Evolutionary conservation across 2,113 vertebrate species (phyloP).

Genomic region (Calyptommatus sinebrachiatus): DNA sequence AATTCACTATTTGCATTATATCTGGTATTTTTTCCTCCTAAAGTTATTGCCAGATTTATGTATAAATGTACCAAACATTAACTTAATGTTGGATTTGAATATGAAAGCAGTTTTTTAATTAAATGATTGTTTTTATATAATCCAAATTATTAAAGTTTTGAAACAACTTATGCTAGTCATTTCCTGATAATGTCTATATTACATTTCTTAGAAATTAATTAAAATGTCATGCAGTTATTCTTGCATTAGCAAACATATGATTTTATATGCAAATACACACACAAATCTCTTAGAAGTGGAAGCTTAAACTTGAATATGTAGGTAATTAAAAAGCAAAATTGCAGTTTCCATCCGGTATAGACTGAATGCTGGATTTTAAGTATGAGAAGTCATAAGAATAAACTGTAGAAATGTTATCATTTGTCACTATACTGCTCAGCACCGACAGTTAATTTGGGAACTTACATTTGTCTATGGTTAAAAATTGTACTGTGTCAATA

Average conservation of each 20-base stretch:
- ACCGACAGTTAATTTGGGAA: conserved; percentile 49
- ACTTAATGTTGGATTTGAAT: conserved; percentile 13
- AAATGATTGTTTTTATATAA: not conserved
- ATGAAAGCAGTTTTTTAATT: conserved; percentile 6
- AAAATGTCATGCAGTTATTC: conserved; percentile 54
- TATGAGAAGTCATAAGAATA: not conserved
- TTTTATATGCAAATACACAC: conserved; percentile 40
- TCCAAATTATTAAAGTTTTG: conserved; percentile 27
- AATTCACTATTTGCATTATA: too few species aligned
- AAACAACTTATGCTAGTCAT: not conserved
- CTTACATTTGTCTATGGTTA: not conserved
- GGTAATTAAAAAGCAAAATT: conserved; percentile 45
- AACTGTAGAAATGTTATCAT: conserved; percentile 44
- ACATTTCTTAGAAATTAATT: conserved; percentile 56
- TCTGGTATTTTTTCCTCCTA: not conserved
- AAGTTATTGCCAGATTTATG: rapidly evolving
- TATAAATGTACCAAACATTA: not conserved
- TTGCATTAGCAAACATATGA: conserved; percentile 56
- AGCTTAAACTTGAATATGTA: conserved; percentile 51
- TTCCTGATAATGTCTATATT: conserved; percentile 26
- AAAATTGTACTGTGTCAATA: too few species aligned
- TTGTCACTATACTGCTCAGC: conserved; percentile 47
- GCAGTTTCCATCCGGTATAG: not conserved
- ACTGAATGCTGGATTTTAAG: not conserved
- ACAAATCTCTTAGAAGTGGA: conserved; percentile 55